These are phyloP conservation scores for Ophthalmolycus amberensis DNA, from an alignment of 2,113 vertebrate species.

Conservation along the genomic window DNA sequence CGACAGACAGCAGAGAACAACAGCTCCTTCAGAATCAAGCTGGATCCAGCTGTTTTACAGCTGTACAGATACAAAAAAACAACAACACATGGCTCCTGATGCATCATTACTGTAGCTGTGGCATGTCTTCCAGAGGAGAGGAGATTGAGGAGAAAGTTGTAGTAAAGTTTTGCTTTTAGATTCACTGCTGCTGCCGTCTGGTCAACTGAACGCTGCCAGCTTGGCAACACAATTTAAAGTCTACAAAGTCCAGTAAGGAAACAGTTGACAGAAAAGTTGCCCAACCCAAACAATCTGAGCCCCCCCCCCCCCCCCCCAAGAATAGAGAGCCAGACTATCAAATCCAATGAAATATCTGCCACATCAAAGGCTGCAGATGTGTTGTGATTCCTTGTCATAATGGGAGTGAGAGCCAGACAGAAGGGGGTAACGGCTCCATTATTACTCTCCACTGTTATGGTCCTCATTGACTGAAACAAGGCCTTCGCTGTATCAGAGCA, in stretches of 20 bases:
- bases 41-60: slow-evolving; percentile 73
- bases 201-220: neutral
- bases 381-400: slow-evolving; percentile 62
- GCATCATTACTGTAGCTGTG: slow-evolving; percentile 1
- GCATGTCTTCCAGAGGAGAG: slow-evolving; percentile 4
- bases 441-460: slow-evolving; percentile 41
- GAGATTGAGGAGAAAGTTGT: neutral
- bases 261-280: slow-evolving; percentile 40
- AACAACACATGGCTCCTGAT: slow-evolving; percentile 35
- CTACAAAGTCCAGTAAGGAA: slow-evolving; percentile 32
- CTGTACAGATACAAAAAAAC: slow-evolving; percentile 28
- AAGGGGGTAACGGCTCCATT: slow-evolving; percentile 24
- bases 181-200: neutral
- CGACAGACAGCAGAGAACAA: slow-evolving; percentile 47
- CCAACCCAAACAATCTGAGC: slow-evolving; percentile 28
- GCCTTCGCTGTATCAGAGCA: slow-evolving; percentile 23
- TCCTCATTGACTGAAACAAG: slow-evolving; percentile 48
- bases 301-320: slow-evolving; percentile 25
- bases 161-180: neutral
- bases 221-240: slow-evolving; percentile 19
- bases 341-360: slow-evolving; percentile 74
- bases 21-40: slow-evolving; percentile 53
- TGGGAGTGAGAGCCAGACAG: slow-evolving; percentile 32
- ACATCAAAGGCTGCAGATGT: slow-evolving; percentile 72
- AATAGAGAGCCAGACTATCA: slow-evolving; percentile 67